Conservation (phyloP, 2,113 vertebrate species). For the Scatophagus argus region DNA sequence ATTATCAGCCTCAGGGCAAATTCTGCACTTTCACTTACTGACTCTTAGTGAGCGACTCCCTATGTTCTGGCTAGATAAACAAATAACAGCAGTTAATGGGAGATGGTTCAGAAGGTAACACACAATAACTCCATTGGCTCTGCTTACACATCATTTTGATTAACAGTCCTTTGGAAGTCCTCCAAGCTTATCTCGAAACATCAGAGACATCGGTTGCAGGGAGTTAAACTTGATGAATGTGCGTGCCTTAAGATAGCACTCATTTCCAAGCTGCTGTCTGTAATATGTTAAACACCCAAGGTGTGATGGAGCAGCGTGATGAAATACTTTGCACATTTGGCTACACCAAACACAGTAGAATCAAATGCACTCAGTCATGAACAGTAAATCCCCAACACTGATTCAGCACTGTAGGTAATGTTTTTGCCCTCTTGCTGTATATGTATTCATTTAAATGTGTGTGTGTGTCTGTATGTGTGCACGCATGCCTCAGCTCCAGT, state of each 20-base stretch:
- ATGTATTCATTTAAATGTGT: slow-evolving; percentile 12
- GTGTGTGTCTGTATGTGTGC: slow-evolving; percentile 20
- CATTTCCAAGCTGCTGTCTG: slow-evolving; percentile 63
- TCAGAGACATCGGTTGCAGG: slow-evolving; percentile 69
- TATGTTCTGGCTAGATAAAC: slow-evolving; percentile 66
- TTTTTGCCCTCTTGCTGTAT: slow-evolving; percentile 14
- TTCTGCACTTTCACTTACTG: slow-evolving; percentile 58
- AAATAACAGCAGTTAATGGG: slow-evolving; percentile 47
- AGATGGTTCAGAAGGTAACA: slow-evolving; percentile 60
- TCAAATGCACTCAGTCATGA: slow-evolving; percentile 58
- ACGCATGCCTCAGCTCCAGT: slow-evolving; percentile 52
- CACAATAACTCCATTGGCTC: slow-evolving; percentile 63
- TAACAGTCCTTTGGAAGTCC: slow-evolving; percentile 71
- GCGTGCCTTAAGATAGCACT: slow-evolving; percentile 57
- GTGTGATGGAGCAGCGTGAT: slow-evolving; percentile 59
- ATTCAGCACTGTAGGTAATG: slow-evolving; percentile 62
- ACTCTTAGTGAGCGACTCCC: slow-evolving; percentile 57
- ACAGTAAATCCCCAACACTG: slow-evolving; percentile 56
- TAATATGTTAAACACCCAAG: slow-evolving; percentile 60
- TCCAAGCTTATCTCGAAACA: slow-evolving; percentile 76
- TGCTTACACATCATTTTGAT: slow-evolving; percentile 67
- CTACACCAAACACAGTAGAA: slow-evolving; percentile 61
- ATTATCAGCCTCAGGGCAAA: slow-evolving; percentile 65
- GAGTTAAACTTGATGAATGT: slow-evolving; percentile 76
- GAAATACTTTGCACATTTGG: slow-evolving; percentile 48